Evolutionary conservation across 2,797 vertebrate species (phyloP), one percentile per base, ranked within the genome.

Genomic region (Acropternis orthonyx): DNA sequence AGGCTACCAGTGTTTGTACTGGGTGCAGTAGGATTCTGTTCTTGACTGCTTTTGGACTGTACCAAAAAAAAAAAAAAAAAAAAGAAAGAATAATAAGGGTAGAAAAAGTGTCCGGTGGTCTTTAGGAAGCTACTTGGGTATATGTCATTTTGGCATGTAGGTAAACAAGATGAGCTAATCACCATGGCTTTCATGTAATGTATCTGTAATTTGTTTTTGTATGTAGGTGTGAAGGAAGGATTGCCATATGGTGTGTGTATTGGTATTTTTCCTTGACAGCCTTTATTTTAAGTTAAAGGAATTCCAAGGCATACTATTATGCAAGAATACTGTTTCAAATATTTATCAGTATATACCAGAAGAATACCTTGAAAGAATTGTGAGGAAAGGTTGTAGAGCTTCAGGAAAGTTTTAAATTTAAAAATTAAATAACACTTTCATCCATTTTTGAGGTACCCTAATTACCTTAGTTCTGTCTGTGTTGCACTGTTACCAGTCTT

Each of bases 81-180:
- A 75, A 24, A 74, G 39, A 80, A 72, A 52, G 54, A 78, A 28
- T 73, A 62, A 24, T 28, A 46, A 74, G 75, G 48, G 32, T 26
- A 62, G 43, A 51, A 83, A 27, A 75, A 92, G 30, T 61, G 58
- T 95, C 66, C 28, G 63, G 68, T 90, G 67, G 43, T 92, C 85
- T 78, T 86, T 63, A 58, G 82, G 76, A 93, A 91, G 75, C 52
- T 41, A 21, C 36, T 92, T 81, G 14, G 72, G 78, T 93, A 58
- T 80, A 49, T 62, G 22, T 52, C 12, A 5, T 81, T 92, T 87
- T 96, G 89, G 65, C 91, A 91, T 95, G 90, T 95, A 96, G 85
- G 93, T 96, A 97, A 96, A 95, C 91, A 97, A 93, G 87, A 94
- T 71, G 36, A 85, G 51, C 81, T 97, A 89, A 96, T 94, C 92